These are phyloP conservation scores for Callyntrura sp. DNA, from an alignment of 2,888 invertebrate species.

Conservation along the genomic window DNA sequence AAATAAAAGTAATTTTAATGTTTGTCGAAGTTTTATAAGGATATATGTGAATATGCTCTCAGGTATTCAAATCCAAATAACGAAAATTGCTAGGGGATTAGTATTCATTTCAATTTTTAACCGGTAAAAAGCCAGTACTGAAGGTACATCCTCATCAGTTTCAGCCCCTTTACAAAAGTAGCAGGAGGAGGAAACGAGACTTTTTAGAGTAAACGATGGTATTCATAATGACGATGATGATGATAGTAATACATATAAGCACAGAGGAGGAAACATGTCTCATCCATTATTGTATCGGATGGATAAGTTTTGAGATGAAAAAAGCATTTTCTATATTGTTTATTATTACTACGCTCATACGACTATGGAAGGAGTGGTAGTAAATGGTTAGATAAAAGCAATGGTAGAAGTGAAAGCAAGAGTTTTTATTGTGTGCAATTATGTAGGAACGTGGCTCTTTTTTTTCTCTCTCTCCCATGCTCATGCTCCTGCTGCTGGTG, in stretches of 20 bases:
- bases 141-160: background rate
- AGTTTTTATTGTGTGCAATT: slow-evolving; percentile 59
- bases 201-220: too few species aligned
- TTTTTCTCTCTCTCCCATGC: too few species aligned
- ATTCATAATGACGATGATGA: background rate
- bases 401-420: slow-evolving; percentile 25
- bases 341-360: slow-evolving; percentile 35
- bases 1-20: too few species aligned
- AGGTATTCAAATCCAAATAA: too few species aligned
- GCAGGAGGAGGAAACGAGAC: too few species aligned
- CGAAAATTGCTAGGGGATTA: slow-evolving; percentile 13
- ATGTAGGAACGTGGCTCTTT: slow-evolving; percentile 52
- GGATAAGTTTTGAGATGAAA: slow-evolving; percentile 40
- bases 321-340: slow-evolving; percentile 41
- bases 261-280: slow-evolving; percentile 26
- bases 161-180: background rate
- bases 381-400: background rate
- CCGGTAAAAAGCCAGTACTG: slow-evolving; percentile 3
- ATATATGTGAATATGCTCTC: too few species aligned
- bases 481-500: background rate
- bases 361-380: background rate
- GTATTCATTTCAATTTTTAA: slow-evolving; percentile 48
- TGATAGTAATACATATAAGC: slow-evolving; percentile 22
- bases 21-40: too few species aligned
- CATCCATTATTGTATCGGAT: slow-evolving; percentile 43